phyloP scores from a whole-genome alignment of 2,888 invertebrate genomes.

The Glaucopsyche alexis region DNA sequence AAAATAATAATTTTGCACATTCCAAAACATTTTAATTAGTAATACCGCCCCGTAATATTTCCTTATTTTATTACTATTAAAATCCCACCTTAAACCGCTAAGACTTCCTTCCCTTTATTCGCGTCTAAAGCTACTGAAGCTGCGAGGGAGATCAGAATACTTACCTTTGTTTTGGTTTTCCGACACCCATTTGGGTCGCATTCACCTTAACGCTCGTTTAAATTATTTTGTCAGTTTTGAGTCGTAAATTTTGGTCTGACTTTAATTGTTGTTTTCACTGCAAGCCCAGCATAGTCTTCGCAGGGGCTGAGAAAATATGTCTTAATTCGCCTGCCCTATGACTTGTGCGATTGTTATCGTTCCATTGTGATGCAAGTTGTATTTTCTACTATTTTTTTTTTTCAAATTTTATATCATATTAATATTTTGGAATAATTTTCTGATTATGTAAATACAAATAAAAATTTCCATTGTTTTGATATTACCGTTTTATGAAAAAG shows the following conservation, averaged over 20 bases:
- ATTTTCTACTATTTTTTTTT: neutral
- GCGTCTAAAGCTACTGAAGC: constrained; percentile 62
- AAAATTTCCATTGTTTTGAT: constrained; percentile 4
- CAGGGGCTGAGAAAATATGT: constrained; percentile 72
- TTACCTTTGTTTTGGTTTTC: constrained; percentile 70
- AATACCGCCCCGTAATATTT: constrained; percentile 72
- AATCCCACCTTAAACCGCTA: constrained; percentile 68
- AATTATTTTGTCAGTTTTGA: constrained; percentile 76
- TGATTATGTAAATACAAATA: neutral
- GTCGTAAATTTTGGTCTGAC: constrained; percentile 77
- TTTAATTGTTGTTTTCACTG: constrained; percentile 81
- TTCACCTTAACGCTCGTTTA: constrained; percentile 64
- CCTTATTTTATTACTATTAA: constrained; percentile 71
- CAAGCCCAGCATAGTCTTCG: constrained; percentile 71
- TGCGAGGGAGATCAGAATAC: constrained; percentile 60
- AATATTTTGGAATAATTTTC: constrained; percentile 14
- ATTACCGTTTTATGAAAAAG: neutral
- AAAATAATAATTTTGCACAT: constrained; percentile 35
- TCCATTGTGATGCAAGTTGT: constrained; percentile 41
- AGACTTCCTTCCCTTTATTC: constrained; percentile 54
- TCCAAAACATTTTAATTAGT: constrained; percentile 59
- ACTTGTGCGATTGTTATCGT: constrained; percentile 62
- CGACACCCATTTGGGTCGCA: constrained; percentile 68
- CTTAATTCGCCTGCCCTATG: constrained; percentile 75
- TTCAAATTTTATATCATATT: neutral